phyloP scores from a whole-genome alignment of 1,140 invertebrate species.

The Sweltsa coloradensis region DNA sequence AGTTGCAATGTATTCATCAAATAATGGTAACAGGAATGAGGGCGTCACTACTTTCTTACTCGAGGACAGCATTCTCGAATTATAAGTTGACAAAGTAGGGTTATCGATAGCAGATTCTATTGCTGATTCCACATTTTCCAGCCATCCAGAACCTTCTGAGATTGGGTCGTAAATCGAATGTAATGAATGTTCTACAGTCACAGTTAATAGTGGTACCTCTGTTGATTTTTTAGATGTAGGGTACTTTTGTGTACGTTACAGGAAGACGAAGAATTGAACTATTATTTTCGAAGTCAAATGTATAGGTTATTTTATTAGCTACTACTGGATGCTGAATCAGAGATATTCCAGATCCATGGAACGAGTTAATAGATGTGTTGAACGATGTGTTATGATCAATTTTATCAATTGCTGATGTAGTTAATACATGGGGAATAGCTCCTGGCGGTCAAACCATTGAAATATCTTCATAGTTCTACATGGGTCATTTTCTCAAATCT shows the following conservation, averaged over 20 bases:
- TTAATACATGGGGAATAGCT: no score
- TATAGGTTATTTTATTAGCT: no score
- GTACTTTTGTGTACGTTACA: not conserved
- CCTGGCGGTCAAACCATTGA: no score
- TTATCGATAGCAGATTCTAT: no score
- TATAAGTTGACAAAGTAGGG: not conserved
- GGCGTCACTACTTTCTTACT: not conserved
- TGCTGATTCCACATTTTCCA: no score
- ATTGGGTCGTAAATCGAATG: not conserved
- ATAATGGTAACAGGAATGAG: not conserved
- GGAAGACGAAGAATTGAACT: no score
- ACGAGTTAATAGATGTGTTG: conserved; percentile 1
- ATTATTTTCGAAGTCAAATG: no score
- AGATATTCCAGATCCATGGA: not conserved
- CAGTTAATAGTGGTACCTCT: not conserved
- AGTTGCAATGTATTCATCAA: not conserved
- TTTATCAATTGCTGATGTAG: conserved; percentile 2
- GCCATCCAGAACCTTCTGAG: conserved; percentile 1
- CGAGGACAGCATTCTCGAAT: not conserved
- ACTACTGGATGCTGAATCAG: conserved; percentile 2
- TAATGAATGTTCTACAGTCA: not conserved
- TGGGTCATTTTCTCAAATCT: no score
- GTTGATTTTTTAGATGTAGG: not conserved
- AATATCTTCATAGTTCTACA: no score
- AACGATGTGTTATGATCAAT: conserved; percentile 2